Conservation (phyloP, 2,113 vertebrate species). For the Trematomus loennbergii region DNA sequence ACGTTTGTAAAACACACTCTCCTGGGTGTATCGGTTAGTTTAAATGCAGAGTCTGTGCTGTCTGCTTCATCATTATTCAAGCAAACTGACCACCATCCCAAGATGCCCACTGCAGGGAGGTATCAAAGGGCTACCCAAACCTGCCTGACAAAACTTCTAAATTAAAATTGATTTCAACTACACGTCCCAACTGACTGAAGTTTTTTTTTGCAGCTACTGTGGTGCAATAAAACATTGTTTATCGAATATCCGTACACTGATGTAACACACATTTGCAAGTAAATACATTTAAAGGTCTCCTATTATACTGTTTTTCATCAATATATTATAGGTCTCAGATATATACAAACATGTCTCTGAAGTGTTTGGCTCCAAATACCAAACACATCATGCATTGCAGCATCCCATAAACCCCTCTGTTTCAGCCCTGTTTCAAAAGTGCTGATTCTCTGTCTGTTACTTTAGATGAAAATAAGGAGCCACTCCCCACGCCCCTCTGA, state of each 20-base stretch:
- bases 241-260: not conserved
- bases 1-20: too few species aligned
- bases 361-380: too few species aligned
- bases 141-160: slow-evolving; percentile 49
- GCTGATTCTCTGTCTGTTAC: too few species aligned
- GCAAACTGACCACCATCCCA: slow-evolving; percentile 35
- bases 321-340: too few species aligned
- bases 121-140: slow-evolving; percentile 49
- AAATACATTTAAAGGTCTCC: not conserved
- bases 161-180: slow-evolving; percentile 47
- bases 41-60: slow-evolving; percentile 33
- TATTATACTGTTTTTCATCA: too few species aligned
- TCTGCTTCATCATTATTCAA: slow-evolving; percentile 61
- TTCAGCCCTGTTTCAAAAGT: too few species aligned
- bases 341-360: too few species aligned
- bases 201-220: slow-evolving; percentile 1
- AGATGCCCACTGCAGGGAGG: slow-evolving; percentile 27
- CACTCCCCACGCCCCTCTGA: too few species aligned
- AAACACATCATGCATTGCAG: too few species aligned
- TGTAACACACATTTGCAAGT: not conserved
- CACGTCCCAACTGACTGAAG: slow-evolving; percentile 3
- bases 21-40: slow-evolving; percentile 10
- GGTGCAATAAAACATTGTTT: slow-evolving; percentile 8
- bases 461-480: too few species aligned
- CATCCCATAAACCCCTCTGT: too few species aligned